Conservation (phyloP, 2,113 vertebrate genomes). For the Corythaeola cristata region DNA sequence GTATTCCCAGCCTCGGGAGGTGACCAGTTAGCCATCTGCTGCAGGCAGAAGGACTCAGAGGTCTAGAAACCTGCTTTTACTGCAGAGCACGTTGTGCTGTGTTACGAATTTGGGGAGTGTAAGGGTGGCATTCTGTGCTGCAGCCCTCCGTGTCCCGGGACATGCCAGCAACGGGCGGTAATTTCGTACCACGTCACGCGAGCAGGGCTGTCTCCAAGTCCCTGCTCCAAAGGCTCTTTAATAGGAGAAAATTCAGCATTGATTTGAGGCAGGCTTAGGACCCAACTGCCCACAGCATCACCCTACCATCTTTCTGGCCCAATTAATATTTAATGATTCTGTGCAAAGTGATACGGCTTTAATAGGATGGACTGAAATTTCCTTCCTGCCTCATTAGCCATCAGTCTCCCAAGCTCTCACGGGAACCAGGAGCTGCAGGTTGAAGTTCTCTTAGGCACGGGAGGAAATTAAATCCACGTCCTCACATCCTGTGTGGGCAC, state of each 20-base stretch:
- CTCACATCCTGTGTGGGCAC: background rate
- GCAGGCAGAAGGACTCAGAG: background rate
- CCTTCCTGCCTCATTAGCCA: background rate
- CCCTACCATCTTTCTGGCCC: background rate
- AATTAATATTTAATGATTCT: background rate
- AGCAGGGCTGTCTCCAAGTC: background rate
- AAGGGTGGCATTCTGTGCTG: background rate
- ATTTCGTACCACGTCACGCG: background rate
- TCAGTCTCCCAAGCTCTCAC: background rate
- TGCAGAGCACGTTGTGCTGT: background rate
- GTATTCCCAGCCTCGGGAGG: no score
- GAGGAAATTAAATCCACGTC: background rate
- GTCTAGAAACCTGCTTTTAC: background rate
- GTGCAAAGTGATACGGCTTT: background rate
- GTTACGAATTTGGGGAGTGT: fast-evolving
- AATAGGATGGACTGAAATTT: background rate
- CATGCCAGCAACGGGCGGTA: fast-evolving
- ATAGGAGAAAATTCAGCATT: background rate
- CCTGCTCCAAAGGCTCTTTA: background rate
- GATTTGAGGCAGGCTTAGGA: background rate
- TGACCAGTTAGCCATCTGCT: background rate
- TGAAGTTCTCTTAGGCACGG: background rate
- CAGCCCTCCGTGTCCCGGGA: background rate
- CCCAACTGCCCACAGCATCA: background rate
- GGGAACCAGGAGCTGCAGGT: background rate